Percentiles rank a stretch among this genome's conserved stretches.
Evolutionary conservation across 1,140 invertebrate species (phyloP).

Genomic region (Brachionus rubens): DNA sequence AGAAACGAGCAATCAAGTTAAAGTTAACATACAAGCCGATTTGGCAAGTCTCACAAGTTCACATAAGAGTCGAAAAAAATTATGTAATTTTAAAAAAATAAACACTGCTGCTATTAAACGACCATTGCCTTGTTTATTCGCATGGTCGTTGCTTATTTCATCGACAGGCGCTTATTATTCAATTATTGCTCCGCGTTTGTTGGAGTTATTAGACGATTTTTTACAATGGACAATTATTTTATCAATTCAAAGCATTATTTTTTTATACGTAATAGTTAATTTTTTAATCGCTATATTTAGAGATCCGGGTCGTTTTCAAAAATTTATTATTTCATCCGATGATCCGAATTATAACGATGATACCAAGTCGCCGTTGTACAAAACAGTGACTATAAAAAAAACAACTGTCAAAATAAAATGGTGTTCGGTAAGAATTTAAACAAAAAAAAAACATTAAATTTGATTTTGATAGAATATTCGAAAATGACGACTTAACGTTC

Average conservation of each 20-base stretch:
- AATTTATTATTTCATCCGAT: constrained; percentile 78
- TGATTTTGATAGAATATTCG: neutral
- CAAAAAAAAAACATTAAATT: too few relatives aligned
- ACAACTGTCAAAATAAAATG: constrained; percentile 99
- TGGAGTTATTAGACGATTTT: neutral
- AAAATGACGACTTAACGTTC: too few relatives aligned
- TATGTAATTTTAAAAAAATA: constrained; percentile 30
- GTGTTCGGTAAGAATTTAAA: constrained; percentile 70
- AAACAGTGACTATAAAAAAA: constrained; percentile 95
- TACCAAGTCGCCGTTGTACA: constrained; percentile 91
- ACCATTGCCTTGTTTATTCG: constrained; percentile 41
- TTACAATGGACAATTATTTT: neutral
- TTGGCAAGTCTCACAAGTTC: constrained; percentile 8
- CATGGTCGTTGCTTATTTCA: constrained; percentile 33
- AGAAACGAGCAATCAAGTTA: neutral
- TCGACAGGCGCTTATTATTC: neutral
- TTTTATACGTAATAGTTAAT: constrained; percentile 89
- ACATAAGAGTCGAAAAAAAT: neutral
- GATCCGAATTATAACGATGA: constrained; percentile 96
- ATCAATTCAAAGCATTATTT: neutral
- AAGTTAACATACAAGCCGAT: constrained; percentile 12
- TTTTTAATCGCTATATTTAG: constrained; percentile 97
- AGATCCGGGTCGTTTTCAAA: constrained; percentile 97
- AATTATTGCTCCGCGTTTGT: constrained; percentile 4
- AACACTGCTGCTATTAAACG: constrained; percentile 21